Evolutionary conservation across 2,113 vertebrate genomes (phyloP).

Genomic region (Xenopus laevis): DNA sequence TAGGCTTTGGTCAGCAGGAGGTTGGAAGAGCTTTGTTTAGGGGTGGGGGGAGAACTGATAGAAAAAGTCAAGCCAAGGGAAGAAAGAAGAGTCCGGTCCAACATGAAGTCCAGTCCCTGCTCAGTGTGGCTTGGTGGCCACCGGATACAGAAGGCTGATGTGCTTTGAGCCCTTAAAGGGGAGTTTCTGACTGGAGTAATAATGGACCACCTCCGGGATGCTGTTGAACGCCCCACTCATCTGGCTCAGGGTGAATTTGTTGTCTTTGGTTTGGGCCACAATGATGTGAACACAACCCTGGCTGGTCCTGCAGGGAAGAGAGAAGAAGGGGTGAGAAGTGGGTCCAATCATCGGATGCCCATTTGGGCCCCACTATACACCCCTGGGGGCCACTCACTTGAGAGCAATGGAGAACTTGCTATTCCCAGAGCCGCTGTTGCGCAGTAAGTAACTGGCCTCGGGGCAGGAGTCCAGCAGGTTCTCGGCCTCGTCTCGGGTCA

Average conservation of each 20-base stretch:
- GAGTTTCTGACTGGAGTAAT: constrained; percentile 84
- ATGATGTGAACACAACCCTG: constrained; percentile 96
- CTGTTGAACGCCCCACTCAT: constrained; percentile 82
- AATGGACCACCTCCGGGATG: constrained; percentile 84
- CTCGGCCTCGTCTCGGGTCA: constrained; percentile 88
- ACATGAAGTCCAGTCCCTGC: not conserved
- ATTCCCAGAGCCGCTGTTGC: constrained; percentile 88
- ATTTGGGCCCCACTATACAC: not conserved
- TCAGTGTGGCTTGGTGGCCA: constrained; percentile 65
- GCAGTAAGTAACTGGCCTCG: constrained; percentile 90
- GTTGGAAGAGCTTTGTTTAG: too few species aligned
- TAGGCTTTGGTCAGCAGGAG: too few species aligned
- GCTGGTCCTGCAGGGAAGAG: constrained; percentile 75
- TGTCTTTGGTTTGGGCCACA: constrained; percentile 91
- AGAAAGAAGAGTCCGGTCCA: too few species aligned
- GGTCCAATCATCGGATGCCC: not conserved
- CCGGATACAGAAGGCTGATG: constrained; percentile 87
- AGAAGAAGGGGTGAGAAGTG: too few species aligned
- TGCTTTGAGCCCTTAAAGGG: constrained; percentile 93
- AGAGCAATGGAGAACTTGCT: constrained; percentile 94
- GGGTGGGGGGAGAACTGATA: too few species aligned
- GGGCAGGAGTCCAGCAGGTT: constrained; percentile 82
- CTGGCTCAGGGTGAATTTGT: constrained; percentile 86
- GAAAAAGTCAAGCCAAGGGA: too few species aligned
- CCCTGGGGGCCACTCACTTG: constrained; percentile 72